Percentiles rank a stretch among this genome's conserved stretches.
phyloP scores from a whole-genome alignment of 2,797 vertebrate species.

The Rhinoraja longicauda region DNA sequence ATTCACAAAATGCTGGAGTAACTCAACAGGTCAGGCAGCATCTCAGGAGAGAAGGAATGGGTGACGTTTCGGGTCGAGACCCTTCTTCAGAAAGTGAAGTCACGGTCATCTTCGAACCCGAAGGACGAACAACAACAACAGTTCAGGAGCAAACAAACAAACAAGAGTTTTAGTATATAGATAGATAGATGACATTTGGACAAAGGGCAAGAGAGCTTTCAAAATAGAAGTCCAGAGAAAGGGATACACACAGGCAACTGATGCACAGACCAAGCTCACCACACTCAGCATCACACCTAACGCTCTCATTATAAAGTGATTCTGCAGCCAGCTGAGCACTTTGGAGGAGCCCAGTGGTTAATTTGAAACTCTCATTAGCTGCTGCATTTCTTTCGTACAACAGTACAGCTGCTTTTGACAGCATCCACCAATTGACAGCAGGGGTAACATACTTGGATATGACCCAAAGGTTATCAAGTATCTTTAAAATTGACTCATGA shows the following conservation, averaged over 20 bases:
- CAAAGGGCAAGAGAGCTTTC: background rate
- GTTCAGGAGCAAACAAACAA: too few relatives aligned
- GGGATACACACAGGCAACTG: background rate
- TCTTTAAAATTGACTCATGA: background rate
- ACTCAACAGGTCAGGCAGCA: too few relatives aligned
- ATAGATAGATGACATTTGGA: background rate
- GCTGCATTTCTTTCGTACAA: background rate
- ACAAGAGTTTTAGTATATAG: too few relatives aligned
- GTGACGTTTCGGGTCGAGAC: too few relatives aligned
- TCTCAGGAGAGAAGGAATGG: too few relatives aligned
- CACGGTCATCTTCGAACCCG: too few relatives aligned
- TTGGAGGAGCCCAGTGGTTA: background rate
- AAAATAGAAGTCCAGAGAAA: background rate
- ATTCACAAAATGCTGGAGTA: too few relatives aligned
- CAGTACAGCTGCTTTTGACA: background rate
- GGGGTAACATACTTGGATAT: background rate
- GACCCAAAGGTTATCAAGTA: background rate
- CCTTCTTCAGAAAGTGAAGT: too few relatives aligned
- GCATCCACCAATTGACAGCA: background rate
- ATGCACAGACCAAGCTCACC: background rate
- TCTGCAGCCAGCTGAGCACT: background rate
- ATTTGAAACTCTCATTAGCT: background rate
- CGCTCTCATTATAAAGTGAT: background rate
- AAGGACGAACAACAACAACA: too few relatives aligned
- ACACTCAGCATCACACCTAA: background rate